phyloP scores from a whole-genome alignment of 2,888 invertebrate genomes.

The Drosophila differens region DNA sequence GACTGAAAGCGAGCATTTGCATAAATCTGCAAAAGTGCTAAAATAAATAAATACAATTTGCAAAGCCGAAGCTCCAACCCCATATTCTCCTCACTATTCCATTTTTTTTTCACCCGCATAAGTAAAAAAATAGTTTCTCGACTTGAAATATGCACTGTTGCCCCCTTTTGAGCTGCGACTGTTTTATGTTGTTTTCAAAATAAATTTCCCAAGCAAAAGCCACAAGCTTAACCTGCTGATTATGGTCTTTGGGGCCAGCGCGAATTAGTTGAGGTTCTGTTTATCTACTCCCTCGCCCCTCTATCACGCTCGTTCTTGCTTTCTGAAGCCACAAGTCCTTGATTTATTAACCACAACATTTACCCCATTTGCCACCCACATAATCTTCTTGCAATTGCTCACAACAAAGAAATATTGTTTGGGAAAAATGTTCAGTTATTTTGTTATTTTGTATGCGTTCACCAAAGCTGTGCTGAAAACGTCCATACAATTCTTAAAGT shows the following conservation, averaged over 20 bases:
- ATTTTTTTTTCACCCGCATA: background rate
- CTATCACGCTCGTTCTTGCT: background rate
- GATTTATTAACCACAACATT: background rate
- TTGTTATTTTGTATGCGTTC: too few relatives aligned
- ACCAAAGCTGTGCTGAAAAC: background rate
- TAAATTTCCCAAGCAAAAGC: background rate
- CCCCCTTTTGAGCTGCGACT: background rate
- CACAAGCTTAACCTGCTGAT: conserved; percentile 1
- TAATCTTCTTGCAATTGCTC: background rate
- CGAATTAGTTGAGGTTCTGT: background rate
- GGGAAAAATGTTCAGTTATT: background rate
- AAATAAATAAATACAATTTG: conserved; percentile 42
- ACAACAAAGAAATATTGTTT: background rate
- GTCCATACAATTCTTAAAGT: background rate
- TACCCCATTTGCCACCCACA: background rate
- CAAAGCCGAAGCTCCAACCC: background rate
- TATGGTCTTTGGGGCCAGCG: background rate
- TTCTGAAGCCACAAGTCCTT: background rate
- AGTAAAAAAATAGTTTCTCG: background rate
- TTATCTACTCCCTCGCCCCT: background rate
- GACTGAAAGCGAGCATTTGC: conserved; percentile 69
- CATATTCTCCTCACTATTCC: too few relatives aligned
- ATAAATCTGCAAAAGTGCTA: conserved; percentile 64
- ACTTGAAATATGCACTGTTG: background rate
- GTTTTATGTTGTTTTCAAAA: background rate